Base-by-base conservation (phyloP, 2,888 invertebrate species). In the Monopis laevigella region DNA sequence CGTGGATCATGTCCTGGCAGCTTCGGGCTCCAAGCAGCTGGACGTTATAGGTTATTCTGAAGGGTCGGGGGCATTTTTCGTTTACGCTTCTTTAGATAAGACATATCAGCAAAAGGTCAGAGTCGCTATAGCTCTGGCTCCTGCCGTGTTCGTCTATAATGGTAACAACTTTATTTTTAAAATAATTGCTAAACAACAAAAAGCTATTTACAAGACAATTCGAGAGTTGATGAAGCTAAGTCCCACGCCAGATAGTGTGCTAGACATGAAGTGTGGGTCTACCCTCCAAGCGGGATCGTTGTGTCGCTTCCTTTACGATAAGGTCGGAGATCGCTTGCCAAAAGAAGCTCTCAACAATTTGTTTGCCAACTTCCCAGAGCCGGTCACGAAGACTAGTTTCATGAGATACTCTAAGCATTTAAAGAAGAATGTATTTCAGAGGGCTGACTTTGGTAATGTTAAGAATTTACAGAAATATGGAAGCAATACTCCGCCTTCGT, bases 1-100 rank as follows among this genome's bases (percentile, higher is more conserved):
- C 27, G 54, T 71, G 0, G 70, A 74, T 39, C 64, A 66, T 29
- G 58, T 74, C 1, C 43, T 74, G 4, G 45, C 58, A 1, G 45
- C 57, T 3, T 69, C 73, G 1, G 49, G 51, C 2, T 45, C 48
- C 1, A 45, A 52, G 1, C 66, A 61, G 26, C 39, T 75, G 21
- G 71, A 66, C 30, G 72, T 64, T 21, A n/a, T 32, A 7, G 32
- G 32, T 32, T 17, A 14, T 10, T 32, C 32, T 4, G 17, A 32
- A 32, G 32, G 32, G 10, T 14, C 3, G 3, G 32, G 16, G 2
- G 19, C 12, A 18, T 21, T 12, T 12, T 21, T 36, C 21, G 21
- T 21, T 4, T 21, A 12, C 2, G 36, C 21, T 2, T 36, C 21
- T 2, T 21, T 12, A 19, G 21, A 36, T 13, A 11, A 36, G 2